Evolutionary conservation across 2,113 vertebrate genomes (phyloP).

Genomic region (Oenanthe oenanthe): DNA sequence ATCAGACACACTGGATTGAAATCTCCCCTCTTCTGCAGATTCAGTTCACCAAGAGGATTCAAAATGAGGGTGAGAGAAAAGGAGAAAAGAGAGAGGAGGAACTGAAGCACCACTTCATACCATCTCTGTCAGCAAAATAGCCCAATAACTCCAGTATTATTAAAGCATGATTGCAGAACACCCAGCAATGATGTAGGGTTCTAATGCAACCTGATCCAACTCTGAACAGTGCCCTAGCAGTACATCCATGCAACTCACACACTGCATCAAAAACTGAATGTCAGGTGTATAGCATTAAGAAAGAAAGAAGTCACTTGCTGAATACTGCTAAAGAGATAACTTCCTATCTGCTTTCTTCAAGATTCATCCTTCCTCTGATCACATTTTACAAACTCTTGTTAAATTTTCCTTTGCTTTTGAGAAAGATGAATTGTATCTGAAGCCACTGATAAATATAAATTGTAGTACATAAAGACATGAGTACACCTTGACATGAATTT

Average conservation of each 20-base stretch:
- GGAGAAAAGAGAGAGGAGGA: not conserved
- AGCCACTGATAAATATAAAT: constrained; percentile 2
- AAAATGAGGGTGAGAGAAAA: not conserved
- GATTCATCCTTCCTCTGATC: not conserved
- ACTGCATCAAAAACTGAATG: not conserved
- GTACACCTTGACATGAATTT: not conserved
- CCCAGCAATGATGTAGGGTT: not conserved
- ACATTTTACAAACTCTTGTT: not conserved
- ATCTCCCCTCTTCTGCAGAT: not conserved
- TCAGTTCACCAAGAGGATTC: not conserved
- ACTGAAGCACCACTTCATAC: not conserved
- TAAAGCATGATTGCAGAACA: not conserved
- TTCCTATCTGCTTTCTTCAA: not conserved
- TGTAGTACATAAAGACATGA: not conserved
- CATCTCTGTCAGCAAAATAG: not conserved
- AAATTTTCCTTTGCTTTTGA: not conserved
- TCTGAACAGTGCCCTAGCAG: not conserved
- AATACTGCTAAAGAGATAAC: not conserved
- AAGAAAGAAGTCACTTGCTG: not conserved
- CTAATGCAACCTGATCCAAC: not conserved
- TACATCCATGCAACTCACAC: not conserved
- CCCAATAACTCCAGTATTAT: not conserved
- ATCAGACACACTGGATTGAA: not conserved
- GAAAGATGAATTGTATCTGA: not conserved
- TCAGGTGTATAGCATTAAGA: rapidly evolving